Percentiles rank a stretch among this genome's conserved stretches.
phyloP scores from a whole-genome alignment of 2,797 vertebrate genomes.

The Morus bassanus region DNA sequence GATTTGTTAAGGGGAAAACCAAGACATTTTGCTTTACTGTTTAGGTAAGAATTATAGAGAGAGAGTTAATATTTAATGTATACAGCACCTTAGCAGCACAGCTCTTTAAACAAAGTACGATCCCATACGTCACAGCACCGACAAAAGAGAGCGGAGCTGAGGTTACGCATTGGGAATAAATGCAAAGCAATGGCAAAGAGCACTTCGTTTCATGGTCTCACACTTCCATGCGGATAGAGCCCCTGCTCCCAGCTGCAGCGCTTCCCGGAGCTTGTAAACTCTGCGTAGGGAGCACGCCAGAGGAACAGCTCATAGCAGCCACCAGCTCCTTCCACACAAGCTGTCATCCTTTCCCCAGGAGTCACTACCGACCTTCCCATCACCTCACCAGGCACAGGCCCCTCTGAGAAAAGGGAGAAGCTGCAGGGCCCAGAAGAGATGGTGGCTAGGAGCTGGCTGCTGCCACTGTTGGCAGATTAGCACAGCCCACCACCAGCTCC shows the following conservation, averaged over 20 bases:
- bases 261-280: not conserved
- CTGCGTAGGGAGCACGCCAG: accelerated
- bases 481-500: not conserved
- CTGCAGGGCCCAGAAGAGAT: not conserved
- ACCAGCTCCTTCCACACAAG: not conserved
- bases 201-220: not conserved
- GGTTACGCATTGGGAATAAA: not conserved
- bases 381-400: not conserved
- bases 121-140: accelerated
- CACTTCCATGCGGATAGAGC: not conserved
- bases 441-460: not conserved
- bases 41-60: not conserved
- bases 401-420: not conserved
- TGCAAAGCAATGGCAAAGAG: not conserved
- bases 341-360: not conserved
- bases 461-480: not conserved
- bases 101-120: not conserved
- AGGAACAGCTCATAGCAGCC: not conserved
- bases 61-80: not conserved
- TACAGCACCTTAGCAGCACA: not conserved
- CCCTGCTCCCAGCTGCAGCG: not conserved
- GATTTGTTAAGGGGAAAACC: not conserved
- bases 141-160: not conserved
- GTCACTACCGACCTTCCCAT: not conserved
- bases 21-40: not conserved